These are phyloP conservation scores for Megalurothrips usitatus DNA, from an alignment of 2,888 invertebrate genomes.

Conservation along the genomic window DNA sequence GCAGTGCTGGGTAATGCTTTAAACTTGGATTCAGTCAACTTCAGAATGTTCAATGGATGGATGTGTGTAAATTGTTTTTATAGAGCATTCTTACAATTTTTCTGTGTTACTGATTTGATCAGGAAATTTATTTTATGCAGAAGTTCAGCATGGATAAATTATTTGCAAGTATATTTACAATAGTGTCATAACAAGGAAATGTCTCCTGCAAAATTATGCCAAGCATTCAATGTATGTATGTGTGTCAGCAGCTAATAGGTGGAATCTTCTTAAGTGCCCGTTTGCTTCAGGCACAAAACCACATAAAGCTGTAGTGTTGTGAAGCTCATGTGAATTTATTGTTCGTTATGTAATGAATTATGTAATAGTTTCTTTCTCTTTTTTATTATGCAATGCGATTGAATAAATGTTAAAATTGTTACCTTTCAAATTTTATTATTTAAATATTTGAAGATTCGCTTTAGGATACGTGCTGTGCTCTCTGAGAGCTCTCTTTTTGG, in stretches of 20 bases:
- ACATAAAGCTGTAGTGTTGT: constrained; percentile 12
- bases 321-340: background rate
- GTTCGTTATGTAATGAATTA: constrained; percentile 1
- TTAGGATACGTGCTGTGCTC: background rate
- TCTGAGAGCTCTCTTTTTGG: background rate
- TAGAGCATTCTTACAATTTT: too few species aligned
- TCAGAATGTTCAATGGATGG: too few species aligned
- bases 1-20: too few species aligned
- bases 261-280: background rate
- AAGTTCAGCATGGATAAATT: too few species aligned
- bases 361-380: background rate
- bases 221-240: too few species aligned
- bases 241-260: background rate
- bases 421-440: constrained; percentile 19
- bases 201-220: background rate
- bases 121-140: too few species aligned
- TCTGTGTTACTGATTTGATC: too few species aligned
- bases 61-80: too few species aligned
- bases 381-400: constrained; percentile 8
- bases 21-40: too few species aligned
- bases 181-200: background rate
- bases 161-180: too few species aligned
- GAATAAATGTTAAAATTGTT: constrained; percentile 21
- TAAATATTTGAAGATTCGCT: constrained; percentile 3
- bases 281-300: constrained; percentile 10